phyloP scores from a whole-genome alignment of 2,888 invertebrate genomes.

The Bimastos eiseni region DNA sequence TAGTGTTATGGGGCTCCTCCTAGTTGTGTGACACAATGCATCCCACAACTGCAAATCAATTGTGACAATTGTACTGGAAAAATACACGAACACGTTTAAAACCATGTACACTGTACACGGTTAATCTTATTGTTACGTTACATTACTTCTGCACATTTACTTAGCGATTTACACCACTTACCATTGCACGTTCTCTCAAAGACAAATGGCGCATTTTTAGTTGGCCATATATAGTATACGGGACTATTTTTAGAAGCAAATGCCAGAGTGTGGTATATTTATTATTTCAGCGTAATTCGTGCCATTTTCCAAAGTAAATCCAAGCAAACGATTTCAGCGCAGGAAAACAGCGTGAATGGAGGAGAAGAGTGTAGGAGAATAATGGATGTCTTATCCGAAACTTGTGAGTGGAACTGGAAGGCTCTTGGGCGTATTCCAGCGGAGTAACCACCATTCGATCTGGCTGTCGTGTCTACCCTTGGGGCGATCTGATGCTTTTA shows the following conservation, averaged over 20 bases:
- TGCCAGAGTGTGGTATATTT: neutral
- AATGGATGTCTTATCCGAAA: neutral
- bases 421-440: neutral
- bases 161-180: neutral
- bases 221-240: neutral
- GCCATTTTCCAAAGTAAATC: neutral
- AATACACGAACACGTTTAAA: too few species aligned
- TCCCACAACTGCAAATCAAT: too few species aligned
- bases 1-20: too few species aligned
- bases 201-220: neutral
- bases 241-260: neutral
- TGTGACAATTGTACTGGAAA: too few species aligned
- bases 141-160: neutral
- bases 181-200: neutral
- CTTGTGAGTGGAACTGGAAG: neutral
- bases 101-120: too few species aligned
- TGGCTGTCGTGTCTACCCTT: neutral
- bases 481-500: constrained; percentile 1
- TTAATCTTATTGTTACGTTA: too few species aligned
- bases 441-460: neutral
- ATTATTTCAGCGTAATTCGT: neutral
- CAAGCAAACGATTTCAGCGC: neutral
- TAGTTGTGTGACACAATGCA: too few species aligned
- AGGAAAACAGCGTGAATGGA: neutral
- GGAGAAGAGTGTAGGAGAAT: neutral